These are phyloP conservation scores for Zaprionus africanus DNA, from an alignment of 1,140 invertebrate genomes.

Conservation along the genomic window DNA sequence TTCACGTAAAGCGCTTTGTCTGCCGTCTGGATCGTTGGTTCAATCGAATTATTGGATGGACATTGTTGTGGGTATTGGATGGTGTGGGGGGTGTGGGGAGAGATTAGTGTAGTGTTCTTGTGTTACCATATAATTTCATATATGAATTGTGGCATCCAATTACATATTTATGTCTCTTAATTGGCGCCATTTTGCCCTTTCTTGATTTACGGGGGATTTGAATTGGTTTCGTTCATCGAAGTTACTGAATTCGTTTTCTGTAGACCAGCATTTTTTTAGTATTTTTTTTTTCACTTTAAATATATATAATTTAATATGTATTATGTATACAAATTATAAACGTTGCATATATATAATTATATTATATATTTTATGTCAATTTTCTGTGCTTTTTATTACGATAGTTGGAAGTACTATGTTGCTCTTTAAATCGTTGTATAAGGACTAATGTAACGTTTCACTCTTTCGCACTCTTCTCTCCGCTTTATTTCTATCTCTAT, in stretches of 20 bases:
- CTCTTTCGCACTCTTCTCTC: constrained; percentile 5
- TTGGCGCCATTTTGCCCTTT: background rate
- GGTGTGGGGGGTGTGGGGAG: background rate
- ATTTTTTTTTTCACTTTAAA: background rate
- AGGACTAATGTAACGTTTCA: constrained; percentile 55
- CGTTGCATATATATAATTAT: constrained; percentile 28
- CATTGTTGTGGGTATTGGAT: background rate
- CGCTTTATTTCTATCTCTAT: constrained; percentile 7
- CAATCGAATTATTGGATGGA: background rate
- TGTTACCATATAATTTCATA: background rate
- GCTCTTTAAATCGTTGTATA: constrained; percentile 68
- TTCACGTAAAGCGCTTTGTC: background rate
- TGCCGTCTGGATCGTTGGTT: background rate
- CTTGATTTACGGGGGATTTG: constrained; percentile 9
- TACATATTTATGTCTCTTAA: background rate
- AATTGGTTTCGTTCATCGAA: constrained; percentile 1
- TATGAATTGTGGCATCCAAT: background rate
- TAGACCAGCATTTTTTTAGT: constrained; percentile 9
- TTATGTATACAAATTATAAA: constrained; percentile 16
- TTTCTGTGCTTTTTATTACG: constrained; percentile 38
- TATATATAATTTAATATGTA: background rate
- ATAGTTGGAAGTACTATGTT: constrained; percentile 73
- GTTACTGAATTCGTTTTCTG: constrained; percentile 5
- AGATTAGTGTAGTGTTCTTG: constrained; percentile 8
- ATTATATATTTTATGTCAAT: constrained; percentile 48